Conservation (phyloP, 2,888 invertebrate genomes). For the Platypus cylindrus region DNA sequence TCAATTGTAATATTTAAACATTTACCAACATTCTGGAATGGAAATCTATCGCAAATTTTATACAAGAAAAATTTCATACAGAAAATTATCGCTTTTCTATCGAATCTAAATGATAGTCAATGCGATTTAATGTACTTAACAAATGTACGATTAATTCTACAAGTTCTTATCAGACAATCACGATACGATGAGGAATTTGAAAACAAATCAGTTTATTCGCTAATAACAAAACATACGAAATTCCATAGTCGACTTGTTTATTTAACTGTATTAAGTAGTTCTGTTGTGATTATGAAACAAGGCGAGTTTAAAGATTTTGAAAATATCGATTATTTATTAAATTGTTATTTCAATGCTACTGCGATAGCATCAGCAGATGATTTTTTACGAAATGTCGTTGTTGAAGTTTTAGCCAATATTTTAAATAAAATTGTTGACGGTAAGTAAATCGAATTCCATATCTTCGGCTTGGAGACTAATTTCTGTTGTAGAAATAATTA, state of each 20-base stretch:
- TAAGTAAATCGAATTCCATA: slow-evolving; percentile 17
- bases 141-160: slow-evolving; percentile 9
- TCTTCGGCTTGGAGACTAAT: too few species aligned
- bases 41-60: too few species aligned
- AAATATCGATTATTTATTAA: slow-evolving; percentile 8
- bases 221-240: too few species aligned
- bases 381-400: slow-evolving; percentile 33
- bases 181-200: too few species aligned
- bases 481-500: slow-evolving; percentile 3
- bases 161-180: too few species aligned
- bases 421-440: slow-evolving; percentile 40
- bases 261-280: slow-evolving; percentile 8
- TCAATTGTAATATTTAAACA: slow-evolving; percentile 25
- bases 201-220: too few species aligned
- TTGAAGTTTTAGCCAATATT: slow-evolving; percentile 43
- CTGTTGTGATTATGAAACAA: slow-evolving; percentile 7
- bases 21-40: too few species aligned
- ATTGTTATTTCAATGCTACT: slow-evolving; percentile 4
- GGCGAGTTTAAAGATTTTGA: slow-evolving; percentile 7
- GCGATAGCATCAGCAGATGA: slow-evolving; percentile 10
- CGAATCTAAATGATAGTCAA: slow-evolving; percentile 9
- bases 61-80: slow-evolving; percentile 34
- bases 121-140: slow-evolving; percentile 4
- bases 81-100: slow-evolving; percentile 31
- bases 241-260: slow-evolving; percentile 6